phyloP scores from a whole-genome alignment of 2,797 vertebrate genomes.

The Ptychadena robeensis region DNA sequence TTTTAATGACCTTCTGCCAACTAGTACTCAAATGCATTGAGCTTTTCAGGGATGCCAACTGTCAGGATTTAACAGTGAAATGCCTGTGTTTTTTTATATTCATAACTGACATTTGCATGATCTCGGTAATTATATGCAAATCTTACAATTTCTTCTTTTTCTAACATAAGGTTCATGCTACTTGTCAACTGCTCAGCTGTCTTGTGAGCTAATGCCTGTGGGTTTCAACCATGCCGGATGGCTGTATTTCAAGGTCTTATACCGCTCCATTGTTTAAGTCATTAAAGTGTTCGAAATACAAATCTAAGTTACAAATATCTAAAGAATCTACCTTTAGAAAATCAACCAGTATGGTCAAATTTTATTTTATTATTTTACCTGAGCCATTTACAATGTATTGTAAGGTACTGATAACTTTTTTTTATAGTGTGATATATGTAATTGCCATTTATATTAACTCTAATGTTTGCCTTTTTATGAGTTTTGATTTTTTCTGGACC shows the following conservation, averaged over 20 bases:
- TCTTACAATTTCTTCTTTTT: slow-evolving; percentile 84
- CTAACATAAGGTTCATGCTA: slow-evolving; percentile 86
- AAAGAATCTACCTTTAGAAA: slow-evolving; percentile 43
- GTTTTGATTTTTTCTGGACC: not conserved
- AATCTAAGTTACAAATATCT: slow-evolving; percentile 78
- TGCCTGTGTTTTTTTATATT: slow-evolving; percentile 75
- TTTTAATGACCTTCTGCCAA: slow-evolving; percentile 88
- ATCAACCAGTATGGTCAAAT: slow-evolving; percentile 48
- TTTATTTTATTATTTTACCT: slow-evolving; percentile 29
- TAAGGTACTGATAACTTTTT: slow-evolving; percentile 33
- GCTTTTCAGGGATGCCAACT: slow-evolving; percentile 85
- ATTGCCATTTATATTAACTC: slow-evolving; percentile 13
- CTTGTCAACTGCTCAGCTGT: slow-evolving; percentile 86
- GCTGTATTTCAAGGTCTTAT: slow-evolving; percentile 84
- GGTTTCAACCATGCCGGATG: slow-evolving; percentile 78
- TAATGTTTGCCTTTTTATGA: not conserved
- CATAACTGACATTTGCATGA: slow-evolving; percentile 88
- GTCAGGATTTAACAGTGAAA: slow-evolving; percentile 86
- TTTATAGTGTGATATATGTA: slow-evolving; percentile 18
- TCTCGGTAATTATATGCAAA: slow-evolving; percentile 89
- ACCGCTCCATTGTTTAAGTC: slow-evolving; percentile 82
- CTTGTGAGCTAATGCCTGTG: slow-evolving; percentile 81
- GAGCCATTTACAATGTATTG: slow-evolving; percentile 30
- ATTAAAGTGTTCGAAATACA: slow-evolving; percentile 75
- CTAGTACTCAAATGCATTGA: slow-evolving; percentile 85